Base-by-base conservation (phyloP, 1,140 invertebrate species). In the Macrobrachium rosenbergii region DNA sequence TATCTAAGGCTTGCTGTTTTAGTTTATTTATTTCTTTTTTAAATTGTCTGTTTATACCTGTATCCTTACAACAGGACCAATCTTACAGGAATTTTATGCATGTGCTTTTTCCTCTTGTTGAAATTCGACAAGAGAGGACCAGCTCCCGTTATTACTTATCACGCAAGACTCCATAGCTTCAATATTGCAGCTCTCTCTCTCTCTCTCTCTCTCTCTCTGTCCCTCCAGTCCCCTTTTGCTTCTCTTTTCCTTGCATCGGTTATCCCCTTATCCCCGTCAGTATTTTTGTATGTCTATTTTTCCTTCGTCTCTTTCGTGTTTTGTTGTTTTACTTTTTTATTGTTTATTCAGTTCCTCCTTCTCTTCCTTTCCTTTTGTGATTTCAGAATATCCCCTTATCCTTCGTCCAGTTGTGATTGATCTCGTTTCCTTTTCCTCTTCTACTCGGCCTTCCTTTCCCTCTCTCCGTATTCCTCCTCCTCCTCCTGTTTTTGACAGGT, bases 231-330 rank as follows among this genome's bases (percentile, higher is more conserved):
- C 67, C 75, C 59, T 43, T 11, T 43, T 37, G 7, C 45, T 63
- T 21, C 21, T 80, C 78, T 78, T 58, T 78, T 19, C 21, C 78
- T 64, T 62, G 28, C 45, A 63, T 62, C 43, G 58, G 21, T n/a
- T 64, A 28, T 23, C 19, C 52, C 19, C 7, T 37, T 81, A 60
- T 81, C 62, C 45, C 62, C 43, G 16, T 81, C 6, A 19, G 6
- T 77, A 43, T 58, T 21, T 77, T 52, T 58, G 43, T 58, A 17
- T 77, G 6, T 58, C 43, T 58, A 23, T 14, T 59, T 3, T 52
- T 77, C 28, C 45, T 52, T 62, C 62, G 23, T 81, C 37, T 64
- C 67, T 45, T 23, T 64, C 19, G 10, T 17, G 10, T 77, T 21
- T 11, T 52, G 5, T 58, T 19, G 12, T 58, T 37, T 77, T n/a